These are phyloP conservation scores for Oscheius sp. DNA, from an alignment of 2,888 invertebrate genomes.

Conservation along the genomic window DNA sequence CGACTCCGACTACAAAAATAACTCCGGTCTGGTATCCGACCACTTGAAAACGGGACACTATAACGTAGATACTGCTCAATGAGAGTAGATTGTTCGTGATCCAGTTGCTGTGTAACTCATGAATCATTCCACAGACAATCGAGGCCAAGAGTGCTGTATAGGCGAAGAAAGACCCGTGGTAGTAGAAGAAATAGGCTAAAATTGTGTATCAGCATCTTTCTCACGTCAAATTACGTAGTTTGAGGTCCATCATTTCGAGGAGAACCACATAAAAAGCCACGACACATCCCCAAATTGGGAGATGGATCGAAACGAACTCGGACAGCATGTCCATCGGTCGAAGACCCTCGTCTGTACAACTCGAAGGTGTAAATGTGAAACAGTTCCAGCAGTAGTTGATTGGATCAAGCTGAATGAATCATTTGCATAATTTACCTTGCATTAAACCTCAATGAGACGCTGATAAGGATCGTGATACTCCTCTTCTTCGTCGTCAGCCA, in stretches of 20 bases:
- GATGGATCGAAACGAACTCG: conserved; percentile 61
- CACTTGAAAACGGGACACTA: conserved; percentile 53
- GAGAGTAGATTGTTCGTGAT: conserved; percentile 59
- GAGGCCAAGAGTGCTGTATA: conserved; percentile 48
- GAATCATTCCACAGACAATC: conserved; percentile 52
- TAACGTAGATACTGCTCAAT: conserved; percentile 56
- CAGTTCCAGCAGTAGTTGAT: conserved; percentile 19
- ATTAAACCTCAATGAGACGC: conserved; percentile 14
- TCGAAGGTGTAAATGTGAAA: conserved; percentile 9
- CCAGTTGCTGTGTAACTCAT: conserved; percentile 55
- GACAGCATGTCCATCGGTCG: conserved; percentile 51
- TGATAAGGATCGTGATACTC: conserved; percentile 28
- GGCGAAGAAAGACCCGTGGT: conserved; percentile 58
- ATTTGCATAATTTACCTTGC: neutral
- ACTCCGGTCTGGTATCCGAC: conserved; percentile 56
- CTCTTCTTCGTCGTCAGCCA: conserved; percentile 16
- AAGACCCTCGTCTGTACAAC: conserved; percentile 7
- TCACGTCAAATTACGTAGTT: conserved; percentile 19
- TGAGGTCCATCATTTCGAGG: conserved; percentile 53
- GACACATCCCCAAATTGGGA: conserved; percentile 62
- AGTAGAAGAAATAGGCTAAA: conserved; percentile 60
- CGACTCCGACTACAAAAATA: conserved; percentile 53
- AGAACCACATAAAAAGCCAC: conserved; percentile 56
- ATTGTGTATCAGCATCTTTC: too few species aligned
- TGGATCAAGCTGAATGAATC: neutral